Base-by-base conservation (phyloP, 2,888 invertebrate genomes). In the Amiota communis region DNA sequence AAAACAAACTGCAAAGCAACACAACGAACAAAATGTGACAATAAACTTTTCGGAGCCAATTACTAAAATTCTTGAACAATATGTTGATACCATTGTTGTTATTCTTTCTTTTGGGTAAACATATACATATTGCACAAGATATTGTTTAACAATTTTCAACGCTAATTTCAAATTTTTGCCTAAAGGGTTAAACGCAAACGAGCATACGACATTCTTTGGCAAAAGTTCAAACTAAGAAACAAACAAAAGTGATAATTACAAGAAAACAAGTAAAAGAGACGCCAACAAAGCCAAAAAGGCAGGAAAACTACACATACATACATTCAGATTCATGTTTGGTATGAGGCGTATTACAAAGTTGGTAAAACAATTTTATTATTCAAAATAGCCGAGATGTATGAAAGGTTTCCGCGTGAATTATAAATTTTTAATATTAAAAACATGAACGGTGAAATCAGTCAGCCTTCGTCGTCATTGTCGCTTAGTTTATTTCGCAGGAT, bases 171-270 rank as follows among this genome's bases (percentile, higher is more conserved):
- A 80, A 80, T 83, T 81, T 84, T 81, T 78, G 86, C 88, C 84
- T 83, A 77, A 81, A 87, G 87, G 79, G 51, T 74, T 72, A n/a
- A 9, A 47, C 51, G 51, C 47, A 53, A 48, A 23, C 73, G 74
- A 79, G 15, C 8, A 36, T 36, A 36, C 47, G 64, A 17, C 20
- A 53, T 53, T 68, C 80, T 83, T 59, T 84, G 83, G 77, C 84
- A 79, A 83, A 83, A 84, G 81, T 84, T 80, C 77, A 81, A 74
- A 68, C 67, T 70, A 57, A 46, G 15, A 49, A 80, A 80, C 81
- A 85, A 84, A 86, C 86, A 86, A 87, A 85, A 82, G 83, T 81
- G 81, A 83, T 86, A 86, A 87, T 86, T 86, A 81, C 79, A 83
- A 85, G 85, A 83, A 82, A 81, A 81, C 83, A 83, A 79, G 75